Percentiles rank a stretch among this genome's conserved stretches.
Conservation (phyloP, 53 echinoderm and acorn worm species). For the Zoroaster sp. region DNA sequence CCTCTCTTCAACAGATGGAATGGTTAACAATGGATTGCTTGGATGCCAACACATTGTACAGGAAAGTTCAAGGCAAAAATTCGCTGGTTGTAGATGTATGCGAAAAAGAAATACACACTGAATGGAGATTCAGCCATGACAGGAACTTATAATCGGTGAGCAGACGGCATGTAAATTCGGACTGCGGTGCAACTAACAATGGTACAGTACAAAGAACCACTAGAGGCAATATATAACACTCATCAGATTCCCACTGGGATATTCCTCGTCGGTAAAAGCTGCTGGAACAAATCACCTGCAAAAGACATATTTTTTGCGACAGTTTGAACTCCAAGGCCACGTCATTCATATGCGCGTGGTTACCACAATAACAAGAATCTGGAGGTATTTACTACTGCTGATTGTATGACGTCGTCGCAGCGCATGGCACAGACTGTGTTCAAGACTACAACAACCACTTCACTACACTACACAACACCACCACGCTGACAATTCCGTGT, state of each 20-base stretch:
- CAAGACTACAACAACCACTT: background rate
- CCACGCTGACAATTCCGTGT: background rate
- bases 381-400: background rate
- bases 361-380: background rate
- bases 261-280: background rate
- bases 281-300: background rate
- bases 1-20: conserved; percentile 19
- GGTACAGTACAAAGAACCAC: background rate
- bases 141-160: no score
- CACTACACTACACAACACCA: background rate
- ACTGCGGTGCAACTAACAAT: background rate
- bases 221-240: background rate
- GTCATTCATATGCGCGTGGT: background rate
- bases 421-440: background rate
- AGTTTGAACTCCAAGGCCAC: background rate
- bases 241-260: background rate
- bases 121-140: background rate
- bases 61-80: conserved; percentile 22
- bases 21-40: background rate
- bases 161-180: no score
- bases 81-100: background rate
- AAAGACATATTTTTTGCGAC: background rate
- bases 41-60: background rate
- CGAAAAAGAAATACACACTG: background rate
- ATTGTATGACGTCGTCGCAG: background rate